These are phyloP conservation scores for Doris montereyensis DNA, from an alignment of 2,888 invertebrate genomes.

Conservation along the genomic window DNA sequence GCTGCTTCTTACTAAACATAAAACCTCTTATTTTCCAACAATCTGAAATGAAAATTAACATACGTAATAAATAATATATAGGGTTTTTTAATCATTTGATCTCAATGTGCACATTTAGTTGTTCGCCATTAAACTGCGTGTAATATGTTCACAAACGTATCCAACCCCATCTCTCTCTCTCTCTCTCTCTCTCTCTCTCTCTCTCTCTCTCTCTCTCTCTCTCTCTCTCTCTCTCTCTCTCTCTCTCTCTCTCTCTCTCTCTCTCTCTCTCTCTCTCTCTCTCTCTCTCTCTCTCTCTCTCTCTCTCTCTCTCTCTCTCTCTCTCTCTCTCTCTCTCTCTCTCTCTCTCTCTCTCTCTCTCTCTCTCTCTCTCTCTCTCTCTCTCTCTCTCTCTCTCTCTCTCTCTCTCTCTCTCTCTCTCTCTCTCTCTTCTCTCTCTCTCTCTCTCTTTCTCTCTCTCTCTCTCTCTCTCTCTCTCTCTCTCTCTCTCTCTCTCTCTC, in stretches of 20 bases:
- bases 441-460: neutral
- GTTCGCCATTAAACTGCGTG: no score
- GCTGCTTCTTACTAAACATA: no score
- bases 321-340: constrained; percentile 5
- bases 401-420: neutral
- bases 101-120: no score
- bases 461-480: constrained; percentile 14
- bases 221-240: neutral
- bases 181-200: neutral
- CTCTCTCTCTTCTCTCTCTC: neutral
- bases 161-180: neutral
- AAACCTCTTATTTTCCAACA: no score
- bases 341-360: constrained; percentile 26
- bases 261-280: neutral
- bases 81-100: no score
- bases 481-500: constrained; percentile 25
- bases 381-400: constrained; percentile 26
- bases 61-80: no score
- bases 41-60: no score
- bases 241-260: neutral
- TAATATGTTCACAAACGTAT: no score
- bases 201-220: neutral
- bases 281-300: constrained; percentile 31
- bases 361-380: constrained; percentile 22
- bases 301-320: neutral